Percentiles rank a stretch among this genome's conserved stretches.
Evolutionary conservation across 2,888 invertebrate species (phyloP).

Genomic region (Calliphora vomitoria): DNA sequence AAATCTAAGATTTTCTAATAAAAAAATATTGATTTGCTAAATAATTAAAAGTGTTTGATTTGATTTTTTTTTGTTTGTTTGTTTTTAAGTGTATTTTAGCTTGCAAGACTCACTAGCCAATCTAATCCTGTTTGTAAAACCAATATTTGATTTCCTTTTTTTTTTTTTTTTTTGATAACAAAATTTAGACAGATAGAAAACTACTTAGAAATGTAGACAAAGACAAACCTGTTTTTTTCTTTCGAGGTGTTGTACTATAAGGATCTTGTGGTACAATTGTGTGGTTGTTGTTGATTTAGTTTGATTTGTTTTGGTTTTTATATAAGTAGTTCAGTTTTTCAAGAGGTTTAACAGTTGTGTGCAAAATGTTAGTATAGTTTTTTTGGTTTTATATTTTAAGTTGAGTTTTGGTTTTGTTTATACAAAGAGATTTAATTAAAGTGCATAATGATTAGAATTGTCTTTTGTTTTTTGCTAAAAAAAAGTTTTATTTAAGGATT

Average conservation of each 20-base stretch:
- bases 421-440: slow-evolving; percentile 65
- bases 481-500: slow-evolving; percentile 17
- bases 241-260: slow-evolving; percentile 83
- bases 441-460: slow-evolving; percentile 67
- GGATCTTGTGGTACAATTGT: slow-evolving; percentile 81
- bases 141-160: no score
- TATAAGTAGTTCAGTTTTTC: slow-evolving; percentile 65
- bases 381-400: slow-evolving; percentile 12
- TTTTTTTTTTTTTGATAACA: neutral
- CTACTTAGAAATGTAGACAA: slow-evolving; percentile 59
- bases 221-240: slow-evolving; percentile 82
- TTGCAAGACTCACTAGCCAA: slow-evolving; percentile 59
- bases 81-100: slow-evolving; percentile 19
- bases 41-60: slow-evolving; percentile 9
- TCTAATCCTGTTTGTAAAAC: slow-evolving; percentile 30
- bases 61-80: slow-evolving; percentile 22
- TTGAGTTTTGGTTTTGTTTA: slow-evolving; percentile 28
- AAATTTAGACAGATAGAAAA: slow-evolving; percentile 26
- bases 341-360: slow-evolving; percentile 68
- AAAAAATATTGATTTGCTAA: slow-evolving; percentile 12
- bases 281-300: slow-evolving; percentile 64
- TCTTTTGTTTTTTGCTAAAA: slow-evolving; percentile 15
- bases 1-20: slow-evolving; percentile 43
- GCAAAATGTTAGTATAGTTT: slow-evolving; percentile 61
- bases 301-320: slow-evolving; percentile 60